A percentile compares a stretch with the other conserved stretches of the same genome.
Conservation (phyloP, 2,113 vertebrate species). For the Onychostoma macrolepis region DNA sequence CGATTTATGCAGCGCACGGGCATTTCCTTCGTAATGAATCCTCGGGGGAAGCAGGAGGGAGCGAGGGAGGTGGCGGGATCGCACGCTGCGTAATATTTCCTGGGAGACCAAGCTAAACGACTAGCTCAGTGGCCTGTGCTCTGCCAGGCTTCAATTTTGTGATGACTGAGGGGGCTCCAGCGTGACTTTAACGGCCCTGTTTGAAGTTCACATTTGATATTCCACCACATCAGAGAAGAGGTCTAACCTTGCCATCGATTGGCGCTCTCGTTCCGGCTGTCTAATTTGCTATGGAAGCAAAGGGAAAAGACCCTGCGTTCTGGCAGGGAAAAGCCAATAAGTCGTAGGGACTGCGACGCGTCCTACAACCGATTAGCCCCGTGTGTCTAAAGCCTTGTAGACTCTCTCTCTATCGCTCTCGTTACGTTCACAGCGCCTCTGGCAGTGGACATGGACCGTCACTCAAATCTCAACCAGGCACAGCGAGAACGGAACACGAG, state of each 20-base stretch:
- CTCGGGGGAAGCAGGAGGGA: slow-evolving; percentile 22
- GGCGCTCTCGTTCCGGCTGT: background rate
- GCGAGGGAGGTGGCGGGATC: slow-evolving; percentile 20
- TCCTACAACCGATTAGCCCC: slow-evolving; percentile 30
- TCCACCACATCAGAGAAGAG: background rate
- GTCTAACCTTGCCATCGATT: slow-evolving; percentile 28
- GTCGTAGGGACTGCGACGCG: slow-evolving; percentile 1
- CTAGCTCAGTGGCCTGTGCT: slow-evolving; percentile 42
- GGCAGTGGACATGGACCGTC: slow-evolving; percentile 22
- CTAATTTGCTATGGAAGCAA: slow-evolving; percentile 39
- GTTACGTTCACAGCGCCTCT: slow-evolving; percentile 15
- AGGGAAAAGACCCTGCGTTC: slow-evolving; percentile 32
- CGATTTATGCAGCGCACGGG: slow-evolving; percentile 44
- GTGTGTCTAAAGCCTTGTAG: slow-evolving; percentile 1
- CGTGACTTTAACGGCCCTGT: background rate
- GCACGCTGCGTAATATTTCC: slow-evolving; percentile 49
- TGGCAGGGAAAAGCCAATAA: slow-evolving; percentile 37
- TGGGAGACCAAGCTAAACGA: slow-evolving; percentile 35
- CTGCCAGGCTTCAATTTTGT: slow-evolving; percentile 20
- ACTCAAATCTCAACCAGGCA: slow-evolving; percentile 38
- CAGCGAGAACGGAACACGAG: slow-evolving; percentile 42
- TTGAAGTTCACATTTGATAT: slow-evolving; percentile 31
- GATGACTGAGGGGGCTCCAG: slow-evolving; percentile 20
- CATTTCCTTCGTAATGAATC: slow-evolving; percentile 54
- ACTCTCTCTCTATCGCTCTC: background rate